Evolutionary conservation across 2,113 vertebrate species (phyloP).

Genomic region (Elachura formosa): DNA sequence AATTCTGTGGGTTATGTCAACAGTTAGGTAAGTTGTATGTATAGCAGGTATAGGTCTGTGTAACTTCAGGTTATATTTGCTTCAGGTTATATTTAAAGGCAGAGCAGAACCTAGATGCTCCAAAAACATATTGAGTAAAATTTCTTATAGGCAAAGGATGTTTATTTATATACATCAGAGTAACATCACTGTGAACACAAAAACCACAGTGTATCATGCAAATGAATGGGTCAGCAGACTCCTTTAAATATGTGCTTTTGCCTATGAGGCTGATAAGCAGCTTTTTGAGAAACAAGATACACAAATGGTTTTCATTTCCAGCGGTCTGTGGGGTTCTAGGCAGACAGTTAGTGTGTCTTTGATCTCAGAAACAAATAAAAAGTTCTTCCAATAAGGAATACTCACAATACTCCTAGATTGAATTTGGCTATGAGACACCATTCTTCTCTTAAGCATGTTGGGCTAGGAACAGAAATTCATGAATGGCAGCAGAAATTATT

Average conservation of each 20-base stretch:
- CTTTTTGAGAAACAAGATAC: background rate
- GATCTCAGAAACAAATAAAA: background rate
- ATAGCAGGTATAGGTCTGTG: background rate
- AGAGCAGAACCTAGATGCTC: background rate
- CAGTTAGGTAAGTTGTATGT: background rate
- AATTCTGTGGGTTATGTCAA: background rate
- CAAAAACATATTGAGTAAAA: background rate
- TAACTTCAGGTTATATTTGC: background rate
- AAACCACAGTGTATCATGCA: background rate
- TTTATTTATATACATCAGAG: background rate
- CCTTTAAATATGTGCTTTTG: background rate
- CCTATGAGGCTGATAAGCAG: background rate
- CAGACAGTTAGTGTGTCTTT: background rate
- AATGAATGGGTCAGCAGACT: background rate
- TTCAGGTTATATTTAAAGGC: too few species aligned
- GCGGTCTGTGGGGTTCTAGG: background rate
- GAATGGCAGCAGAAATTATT: background rate
- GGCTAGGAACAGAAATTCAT: background rate
- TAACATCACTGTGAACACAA: background rate
- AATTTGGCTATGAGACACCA: background rate
- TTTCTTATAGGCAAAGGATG: background rate
- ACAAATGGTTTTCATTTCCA: background rate
- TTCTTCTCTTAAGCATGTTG: background rate
- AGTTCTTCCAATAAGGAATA: background rate
- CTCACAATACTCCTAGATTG: background rate